Percentiles rank a stretch among this genome's conserved stretches.
These are phyloP conservation scores for Strongylocentrotus purpuratus DNA, from an alignment of 35 echinoderm and acorn worm species.

Conservation along the genomic window DNA sequence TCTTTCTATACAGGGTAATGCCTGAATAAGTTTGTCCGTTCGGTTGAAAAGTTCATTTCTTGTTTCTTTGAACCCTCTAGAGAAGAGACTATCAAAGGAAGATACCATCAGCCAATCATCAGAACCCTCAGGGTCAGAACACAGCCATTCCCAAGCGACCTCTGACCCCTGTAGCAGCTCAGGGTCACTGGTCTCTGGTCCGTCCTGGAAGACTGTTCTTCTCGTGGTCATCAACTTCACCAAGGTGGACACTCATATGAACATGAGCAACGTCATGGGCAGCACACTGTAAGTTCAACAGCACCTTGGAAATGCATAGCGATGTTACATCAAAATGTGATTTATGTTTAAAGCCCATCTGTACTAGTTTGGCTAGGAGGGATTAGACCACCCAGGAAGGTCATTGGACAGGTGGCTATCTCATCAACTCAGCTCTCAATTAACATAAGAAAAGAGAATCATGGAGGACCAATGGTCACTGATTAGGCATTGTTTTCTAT, in stretches of 20 bases:
- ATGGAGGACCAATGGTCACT: no score
- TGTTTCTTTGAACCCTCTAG: background rate
- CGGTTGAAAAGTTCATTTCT: no score
- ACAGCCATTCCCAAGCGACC: constrained; percentile 50
- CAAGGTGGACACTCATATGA: constrained; percentile 92
- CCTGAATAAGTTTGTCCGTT: no score
- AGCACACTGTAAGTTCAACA: constrained; percentile 84
- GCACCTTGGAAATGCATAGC: no score
- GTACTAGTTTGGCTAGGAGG: no score
- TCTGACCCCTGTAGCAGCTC: constrained; percentile 37
- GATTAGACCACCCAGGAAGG: no score
- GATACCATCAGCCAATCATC: constrained; percentile 44
- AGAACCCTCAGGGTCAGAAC: constrained; percentile 45
- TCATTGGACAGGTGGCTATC: no score
- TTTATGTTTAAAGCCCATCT: no score
- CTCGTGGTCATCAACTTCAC: constrained; percentile 84
- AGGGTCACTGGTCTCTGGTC: constrained; percentile 43
- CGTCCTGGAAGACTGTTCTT: constrained; percentile 85
- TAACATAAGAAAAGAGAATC: no score
- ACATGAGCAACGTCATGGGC: constrained; percentile 99
- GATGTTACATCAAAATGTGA: background rate
- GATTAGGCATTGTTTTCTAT: no score
- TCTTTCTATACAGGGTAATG: no score
- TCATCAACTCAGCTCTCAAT: no score
- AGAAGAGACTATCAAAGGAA: constrained; percentile 56